These are phyloP conservation scores for Rana temporaria DNA, from an alignment of 2,113 vertebrate species.

Conservation along the genomic window DNA sequence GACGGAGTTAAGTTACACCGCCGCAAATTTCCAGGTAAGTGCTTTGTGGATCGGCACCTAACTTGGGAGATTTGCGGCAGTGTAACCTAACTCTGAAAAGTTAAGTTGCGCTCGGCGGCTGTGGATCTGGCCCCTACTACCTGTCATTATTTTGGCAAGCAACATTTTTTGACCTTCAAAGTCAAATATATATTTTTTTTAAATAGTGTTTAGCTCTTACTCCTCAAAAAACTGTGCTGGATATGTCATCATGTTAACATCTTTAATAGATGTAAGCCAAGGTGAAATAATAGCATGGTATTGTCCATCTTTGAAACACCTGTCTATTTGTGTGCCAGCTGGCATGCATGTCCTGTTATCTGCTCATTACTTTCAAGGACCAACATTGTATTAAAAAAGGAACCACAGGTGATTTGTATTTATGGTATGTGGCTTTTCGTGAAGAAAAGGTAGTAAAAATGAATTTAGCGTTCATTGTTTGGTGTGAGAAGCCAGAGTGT, in stretches of 20 bases:
- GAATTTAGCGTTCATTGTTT: neutral
- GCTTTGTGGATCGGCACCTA: too few relatives aligned
- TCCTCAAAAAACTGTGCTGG: neutral
- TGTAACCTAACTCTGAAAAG: too few relatives aligned
- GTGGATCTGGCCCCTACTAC: too few relatives aligned
- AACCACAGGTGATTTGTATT: conserved; percentile 14
- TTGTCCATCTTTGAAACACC: conserved; percentile 2
- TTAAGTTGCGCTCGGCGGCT: too few relatives aligned
- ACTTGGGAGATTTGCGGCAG: too few relatives aligned
- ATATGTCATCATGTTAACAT: too few relatives aligned
- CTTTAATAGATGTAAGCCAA: neutral
- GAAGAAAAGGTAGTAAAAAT: neutral
- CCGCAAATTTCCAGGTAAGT: too few relatives aligned
- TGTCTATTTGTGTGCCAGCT: neutral
- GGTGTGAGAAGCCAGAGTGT: neutral
- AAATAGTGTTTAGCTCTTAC: conserved; percentile 4
- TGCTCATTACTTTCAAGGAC: conserved; percentile 16
- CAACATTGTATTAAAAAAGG: conserved; percentile 11
- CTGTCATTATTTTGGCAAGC: conserved; percentile 20
- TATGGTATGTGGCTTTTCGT: too few relatives aligned
- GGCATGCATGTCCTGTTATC: neutral
- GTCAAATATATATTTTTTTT: neutral
- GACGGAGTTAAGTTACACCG: too few relatives aligned
- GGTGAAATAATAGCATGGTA: conserved; percentile 19
- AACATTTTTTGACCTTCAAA: neutral